phyloP scores from a whole-genome alignment of 1,140 invertebrate genomes.

The Micrasema minimum region DNA sequence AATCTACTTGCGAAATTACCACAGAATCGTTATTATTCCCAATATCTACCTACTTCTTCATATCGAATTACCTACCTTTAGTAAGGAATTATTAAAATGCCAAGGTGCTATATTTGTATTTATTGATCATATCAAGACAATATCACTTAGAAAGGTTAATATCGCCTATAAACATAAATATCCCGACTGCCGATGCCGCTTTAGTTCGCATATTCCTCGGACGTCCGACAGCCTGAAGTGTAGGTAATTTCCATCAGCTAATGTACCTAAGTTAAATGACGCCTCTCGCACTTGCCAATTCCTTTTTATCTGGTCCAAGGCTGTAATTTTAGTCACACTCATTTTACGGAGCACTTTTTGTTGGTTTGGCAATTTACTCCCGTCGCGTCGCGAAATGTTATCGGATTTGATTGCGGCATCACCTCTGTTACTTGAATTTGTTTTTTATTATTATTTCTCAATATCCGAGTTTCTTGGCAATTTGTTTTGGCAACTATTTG shows the following conservation, averaged over 20 bases:
- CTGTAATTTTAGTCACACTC: conserved; percentile 30
- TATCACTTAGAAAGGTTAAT: too few species aligned
- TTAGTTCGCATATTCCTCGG: not conserved
- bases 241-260: conserved; percentile 8
- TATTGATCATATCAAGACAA: too few species aligned
- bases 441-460: conserved; percentile 15
- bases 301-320: conserved; percentile 38
- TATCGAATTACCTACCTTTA: not conserved
- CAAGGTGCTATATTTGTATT: not conserved
- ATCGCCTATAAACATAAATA: not conserved
- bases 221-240: not conserved
- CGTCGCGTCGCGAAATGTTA: conserved; percentile 20
- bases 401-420: not conserved
- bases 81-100: not conserved
- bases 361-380: conserved; percentile 37
- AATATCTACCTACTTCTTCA: not conserved
- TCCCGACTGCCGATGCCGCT: not conserved
- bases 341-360: conserved; percentile 31
- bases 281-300: conserved; percentile 32
- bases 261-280: conserved; percentile 24
- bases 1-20: conserved; percentile 30
- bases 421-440: not conserved
- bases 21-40: not conserved
- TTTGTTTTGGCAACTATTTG: too few species aligned
- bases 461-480: conserved; percentile 6